Evolutionary conservation across 2,797 vertebrate genomes (phyloP), one percentile per base, ranked within the genome.

Genomic region (Chloroceryle inda): DNA sequence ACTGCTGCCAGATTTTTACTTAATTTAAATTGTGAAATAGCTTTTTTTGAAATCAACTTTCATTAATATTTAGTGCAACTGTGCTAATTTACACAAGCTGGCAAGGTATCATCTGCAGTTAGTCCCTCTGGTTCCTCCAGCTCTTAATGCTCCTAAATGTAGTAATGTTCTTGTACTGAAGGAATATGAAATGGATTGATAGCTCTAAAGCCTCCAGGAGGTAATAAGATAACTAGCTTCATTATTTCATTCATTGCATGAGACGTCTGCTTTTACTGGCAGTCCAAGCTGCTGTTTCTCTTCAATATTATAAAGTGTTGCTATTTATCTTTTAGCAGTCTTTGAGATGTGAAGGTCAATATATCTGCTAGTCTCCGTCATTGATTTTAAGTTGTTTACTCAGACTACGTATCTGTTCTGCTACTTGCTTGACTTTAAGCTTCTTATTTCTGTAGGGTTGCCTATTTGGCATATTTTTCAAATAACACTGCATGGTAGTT

Each of bases 181-280:
- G 66, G 73, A 73, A 21, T 37, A 62, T 44, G 66, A 62, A 84
- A 62, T 69, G 44, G 38, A 58, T 95, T 89, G 35, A 7, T 49
- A 66, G 38, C 92, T 91, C 62, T 75, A 84, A 53, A 95, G 73
- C 62, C 69, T 94, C 42, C 80, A 82, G 92, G 63, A 95, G 71
- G 42, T 72, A 92, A 59, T 86, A 59, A 26, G 50, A 88, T 94
- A 87, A 81, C 45, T n/a, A 62, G 24, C 67, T 93, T 92, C n/a
- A 37, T 93, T 81, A 66, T 79, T 95, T 79, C 55, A 59, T 79
- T 90, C 74, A 40, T n/a, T 90, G 66, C 66, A 44, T 78, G 74
- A 84, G 66, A 59, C 50, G 90, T 87, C 4, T 27, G 58, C 66
- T 88, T 90, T 95, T 90, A 75, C 76, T 81, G 88, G 66, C 62